Percentiles rank a stretch among this genome's conserved stretches.
phyloP scores from a whole-genome alignment of 2,888 invertebrate genomes.

The Ophonus ardosiacus region DNA sequence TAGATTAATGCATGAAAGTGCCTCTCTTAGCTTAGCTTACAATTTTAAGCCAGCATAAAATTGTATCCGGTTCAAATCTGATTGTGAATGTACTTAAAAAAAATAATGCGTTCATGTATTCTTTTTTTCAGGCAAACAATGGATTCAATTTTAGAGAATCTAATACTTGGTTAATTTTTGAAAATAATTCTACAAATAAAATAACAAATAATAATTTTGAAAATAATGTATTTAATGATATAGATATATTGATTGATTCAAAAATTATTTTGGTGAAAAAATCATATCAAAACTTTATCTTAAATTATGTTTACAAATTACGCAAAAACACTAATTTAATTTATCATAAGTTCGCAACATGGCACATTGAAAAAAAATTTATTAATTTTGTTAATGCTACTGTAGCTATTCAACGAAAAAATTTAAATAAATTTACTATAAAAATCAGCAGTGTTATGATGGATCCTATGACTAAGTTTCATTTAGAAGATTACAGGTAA shows the following conservation, averaged over 20 bases:
- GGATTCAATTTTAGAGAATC: background rate
- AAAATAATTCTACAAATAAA: too few species aligned
- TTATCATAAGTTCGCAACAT: slow-evolving; percentile 9
- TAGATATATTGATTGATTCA: slow-evolving; percentile 11
- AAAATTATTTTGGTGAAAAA: slow-evolving; percentile 15
- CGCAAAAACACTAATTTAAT: background rate
- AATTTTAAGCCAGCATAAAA: too few species aligned
- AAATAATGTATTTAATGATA: background rate
- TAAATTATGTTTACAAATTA: slow-evolving; percentile 11
- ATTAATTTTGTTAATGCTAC: background rate
- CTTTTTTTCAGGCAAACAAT: slow-evolving; percentile 24
- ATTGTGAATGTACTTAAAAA: too few species aligned
- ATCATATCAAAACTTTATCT: background rate
- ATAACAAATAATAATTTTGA: slow-evolving; percentile 21
- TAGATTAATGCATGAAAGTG: too few species aligned
- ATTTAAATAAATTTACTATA: background rate
- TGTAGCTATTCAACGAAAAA: background rate
- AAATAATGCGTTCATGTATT: too few species aligned
- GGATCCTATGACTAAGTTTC: background rate
- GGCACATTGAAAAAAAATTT: background rate
- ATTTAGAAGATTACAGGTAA: slow-evolving; percentile 38
- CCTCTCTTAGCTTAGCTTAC: too few species aligned
- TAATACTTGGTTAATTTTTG: slow-evolving; percentile 8
- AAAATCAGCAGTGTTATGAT: background rate
- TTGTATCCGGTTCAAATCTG: too few species aligned